Conservation (phyloP, 2,888 invertebrate species). For the Cepaea hortensis region DNA sequence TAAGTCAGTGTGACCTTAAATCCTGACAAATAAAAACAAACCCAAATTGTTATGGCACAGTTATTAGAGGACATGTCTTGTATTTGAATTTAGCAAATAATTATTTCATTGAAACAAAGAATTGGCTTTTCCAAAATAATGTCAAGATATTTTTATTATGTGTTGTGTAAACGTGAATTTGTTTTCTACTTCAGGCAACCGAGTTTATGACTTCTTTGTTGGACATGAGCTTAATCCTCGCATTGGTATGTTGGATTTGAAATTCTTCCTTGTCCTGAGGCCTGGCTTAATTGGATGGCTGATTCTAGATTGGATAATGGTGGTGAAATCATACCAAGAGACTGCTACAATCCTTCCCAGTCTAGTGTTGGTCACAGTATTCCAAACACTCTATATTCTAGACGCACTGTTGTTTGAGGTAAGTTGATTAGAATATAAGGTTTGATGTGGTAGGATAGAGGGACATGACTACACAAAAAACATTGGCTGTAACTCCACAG, state of each 20-base stretch:
- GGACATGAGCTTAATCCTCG: slow-evolving; percentile 86
- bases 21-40: too few species aligned
- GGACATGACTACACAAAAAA: too few species aligned
- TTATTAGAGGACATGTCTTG: too few species aligned
- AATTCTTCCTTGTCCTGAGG: slow-evolving; percentile 79
- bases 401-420: slow-evolving; percentile 82
- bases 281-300: slow-evolving; percentile 77
- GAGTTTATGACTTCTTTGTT: slow-evolving; percentile 85
- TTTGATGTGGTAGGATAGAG: too few species aligned
- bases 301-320: slow-evolving; percentile 71
- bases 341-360: slow-evolving; percentile 60
- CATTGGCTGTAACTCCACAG: too few species aligned
- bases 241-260: slow-evolving; percentile 82
- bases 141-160: too few species aligned
- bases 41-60: too few species aligned
- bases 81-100: too few species aligned
- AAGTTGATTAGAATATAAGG: slow-evolving; percentile 31
- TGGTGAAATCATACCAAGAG: slow-evolving; percentile 65
- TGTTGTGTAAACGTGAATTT: not conserved
- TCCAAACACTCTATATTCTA: slow-evolving; percentile 80
- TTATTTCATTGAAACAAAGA: too few species aligned
- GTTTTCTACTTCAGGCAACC: slow-evolving; percentile 78
- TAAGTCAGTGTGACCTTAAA: too few species aligned
- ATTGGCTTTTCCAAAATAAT: too few species aligned
- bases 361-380: slow-evolving; percentile 74